Evolutionary conservation across 2,888 invertebrate genomes (phyloP), one percentile per base, ranked within the genome.

Genomic region (Dusona sp.): DNA sequence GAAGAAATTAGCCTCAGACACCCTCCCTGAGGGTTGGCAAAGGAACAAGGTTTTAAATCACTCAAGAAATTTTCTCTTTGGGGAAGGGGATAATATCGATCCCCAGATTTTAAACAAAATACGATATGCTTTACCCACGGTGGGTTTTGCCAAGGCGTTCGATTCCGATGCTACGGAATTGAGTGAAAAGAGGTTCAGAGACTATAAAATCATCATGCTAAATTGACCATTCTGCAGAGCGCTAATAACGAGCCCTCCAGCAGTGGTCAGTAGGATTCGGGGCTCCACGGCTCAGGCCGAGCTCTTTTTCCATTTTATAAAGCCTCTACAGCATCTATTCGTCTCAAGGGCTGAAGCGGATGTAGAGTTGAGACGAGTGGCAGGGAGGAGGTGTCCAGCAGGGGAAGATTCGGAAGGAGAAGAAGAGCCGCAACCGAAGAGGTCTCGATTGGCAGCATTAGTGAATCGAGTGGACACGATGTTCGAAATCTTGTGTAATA

Each of bases 61-160:
- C 25, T 57, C 25, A 57, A 25, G 57, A 19, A 25, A 51, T 22
- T 57, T 57, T 25, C 57, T 57, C 11, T 57, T 57, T 25, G 57
- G 57, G 57, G 11, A 22, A 3, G 38, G 11, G 67, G 38, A 67
- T n/a, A 9, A 38, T n/a, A 67, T 67, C 9, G 67, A 67, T 36
- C 38, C 67, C n/a, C 67, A 67, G 38, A n/a, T 67, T 38, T 67
- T 38, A 3, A 67, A 67, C n/a, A 67, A 38, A 38, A 36, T 67
- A 11, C 33, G 67, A 9, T 67, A 42, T 67, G 67, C 67, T 38
- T 33, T 67, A 13, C 67, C 67, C n/a, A 67, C 67, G 2, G 11
- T 67, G n/a, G 67, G 36, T n/a, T 19, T 65, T 19, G 65, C 65
- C 8, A 67, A 36, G n/a, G 36, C 65, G 33, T 65, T 65, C n/a